A percentile compares a stretch with the other conserved stretches of the same genome.
These are phyloP conservation scores for Hydrozoanthus tunicans DNA, from an alignment of 64 coral and sea anemone genomes.

Conservation along the genomic window DNA sequence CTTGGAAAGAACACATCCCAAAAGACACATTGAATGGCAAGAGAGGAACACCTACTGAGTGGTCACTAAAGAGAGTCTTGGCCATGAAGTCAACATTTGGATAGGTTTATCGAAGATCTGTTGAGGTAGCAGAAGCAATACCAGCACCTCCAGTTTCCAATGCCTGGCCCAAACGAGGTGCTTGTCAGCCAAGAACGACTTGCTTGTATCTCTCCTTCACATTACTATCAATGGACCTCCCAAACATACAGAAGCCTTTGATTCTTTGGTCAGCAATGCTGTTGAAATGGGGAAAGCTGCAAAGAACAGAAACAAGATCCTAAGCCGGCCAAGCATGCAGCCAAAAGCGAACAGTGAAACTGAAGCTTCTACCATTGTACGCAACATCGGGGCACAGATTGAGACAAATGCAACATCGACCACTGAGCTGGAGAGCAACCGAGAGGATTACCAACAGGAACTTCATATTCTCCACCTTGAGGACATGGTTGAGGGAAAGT, in stretches of 20 bases:
- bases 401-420: slow-evolving; percentile 50
- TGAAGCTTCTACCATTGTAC: slow-evolving; percentile 32
- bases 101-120: slow-evolving; percentile 53
- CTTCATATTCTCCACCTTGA: slow-evolving; percentile 59
- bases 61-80: slow-evolving; percentile 59
- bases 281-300: slow-evolving; percentile 44
- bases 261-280: slow-evolving; percentile 50
- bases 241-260: slow-evolving; percentile 51
- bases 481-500: slow-evolving; percentile 54
- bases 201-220: slow-evolving; percentile 50
- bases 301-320: slow-evolving; percentile 44
- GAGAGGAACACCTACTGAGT: slow-evolving; percentile 56
- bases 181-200: slow-evolving; percentile 52
- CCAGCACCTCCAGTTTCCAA: slow-evolving; percentile 38
- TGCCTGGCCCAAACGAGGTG: slow-evolving; percentile 63
- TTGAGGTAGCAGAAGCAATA: slow-evolving; percentile 53
- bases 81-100: slow-evolving; percentile 62
- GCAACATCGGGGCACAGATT: slow-evolving; percentile 10
- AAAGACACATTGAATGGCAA: slow-evolving; percentile 53
- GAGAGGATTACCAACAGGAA: slow-evolving; percentile 51
- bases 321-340: slow-evolving; percentile 14
- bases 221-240: slow-evolving; percentile 43
- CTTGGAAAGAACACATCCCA: slow-evolving; percentile 56
- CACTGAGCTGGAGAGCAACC: slow-evolving; percentile 52
- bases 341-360: slow-evolving; percentile 49